These are phyloP conservation scores for Xestia rhomboidea DNA, from an alignment of 2,888 invertebrate species.

Conservation along the genomic window DNA sequence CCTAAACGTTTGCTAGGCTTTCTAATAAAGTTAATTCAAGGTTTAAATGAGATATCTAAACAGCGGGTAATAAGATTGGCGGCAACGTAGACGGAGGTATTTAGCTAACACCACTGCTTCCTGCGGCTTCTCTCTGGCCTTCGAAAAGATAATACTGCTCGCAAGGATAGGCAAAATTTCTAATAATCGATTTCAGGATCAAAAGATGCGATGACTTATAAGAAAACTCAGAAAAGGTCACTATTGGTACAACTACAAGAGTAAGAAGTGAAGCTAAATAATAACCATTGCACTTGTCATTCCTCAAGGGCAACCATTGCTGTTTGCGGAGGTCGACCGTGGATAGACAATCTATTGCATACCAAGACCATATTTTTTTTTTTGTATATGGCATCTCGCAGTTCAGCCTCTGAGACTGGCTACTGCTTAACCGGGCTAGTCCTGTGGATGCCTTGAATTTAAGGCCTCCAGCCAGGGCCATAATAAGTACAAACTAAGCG, in stretches of 20 bases:
- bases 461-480: no score
- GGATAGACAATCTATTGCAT: background rate
- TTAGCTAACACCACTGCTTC: slow-evolving; percentile 43
- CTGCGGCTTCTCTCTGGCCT: slow-evolving; percentile 52
- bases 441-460: no score
- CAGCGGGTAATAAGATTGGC: slow-evolving; percentile 37
- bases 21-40: slow-evolving; percentile 59
- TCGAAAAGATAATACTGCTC: slow-evolving; percentile 41
- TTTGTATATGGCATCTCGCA: no score
- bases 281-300: background rate
- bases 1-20: slow-evolving; percentile 44
- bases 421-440: no score
- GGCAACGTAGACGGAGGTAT: slow-evolving; percentile 43
- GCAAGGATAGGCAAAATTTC: slow-evolving; percentile 33
- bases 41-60: slow-evolving; percentile 55
- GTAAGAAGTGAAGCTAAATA: background rate
- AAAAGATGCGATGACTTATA: background rate
- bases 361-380: no score
- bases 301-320: background rate
- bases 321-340: background rate
- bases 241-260: background rate
- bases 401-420: no score
- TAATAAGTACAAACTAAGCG: no score
- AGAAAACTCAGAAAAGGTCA: background rate
- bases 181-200: slow-evolving; percentile 21